phyloP scores from a whole-genome alignment of 2,888 invertebrate species.

The Amiota communis region DNA sequence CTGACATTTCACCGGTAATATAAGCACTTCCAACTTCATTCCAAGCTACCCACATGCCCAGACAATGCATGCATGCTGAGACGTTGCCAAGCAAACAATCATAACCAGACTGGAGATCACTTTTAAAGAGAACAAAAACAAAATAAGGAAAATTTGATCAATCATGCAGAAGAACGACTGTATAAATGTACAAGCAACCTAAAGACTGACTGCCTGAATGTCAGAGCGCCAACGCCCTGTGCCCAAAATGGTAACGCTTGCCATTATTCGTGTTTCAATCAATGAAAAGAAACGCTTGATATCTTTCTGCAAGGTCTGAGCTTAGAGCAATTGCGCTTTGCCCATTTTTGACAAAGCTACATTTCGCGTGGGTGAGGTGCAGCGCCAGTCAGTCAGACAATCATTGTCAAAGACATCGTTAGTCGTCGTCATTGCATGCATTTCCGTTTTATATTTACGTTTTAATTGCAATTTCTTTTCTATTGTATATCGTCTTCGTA shows the following conservation, averaged over 20 bases:
- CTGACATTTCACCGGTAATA: no score
- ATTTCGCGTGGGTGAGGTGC: constrained; percentile 40
- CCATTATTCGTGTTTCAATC: no score
- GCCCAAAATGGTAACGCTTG: background rate
- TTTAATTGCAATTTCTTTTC: constrained; percentile 10
- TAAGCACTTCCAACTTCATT: constrained; percentile 10
- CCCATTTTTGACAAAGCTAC: constrained; percentile 17
- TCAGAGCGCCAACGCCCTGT: constrained; percentile 51
- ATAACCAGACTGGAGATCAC: background rate
- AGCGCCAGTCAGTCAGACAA: constrained; percentile 2
- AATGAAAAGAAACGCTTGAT: no score
- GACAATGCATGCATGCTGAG: constrained; percentile 9
- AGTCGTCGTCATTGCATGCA: constrained; percentile 53
- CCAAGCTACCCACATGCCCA: constrained; percentile 32
- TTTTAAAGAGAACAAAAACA: constrained; percentile 7
- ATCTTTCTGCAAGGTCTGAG: constrained; percentile 22
- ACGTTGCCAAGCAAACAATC: background rate
- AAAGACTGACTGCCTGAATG: no score
- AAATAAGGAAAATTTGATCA: constrained; percentile 35
- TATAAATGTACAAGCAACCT: no score
- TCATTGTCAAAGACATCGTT: constrained; percentile 24
- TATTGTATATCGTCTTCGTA: background rate
- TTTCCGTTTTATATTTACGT: constrained; percentile 47
- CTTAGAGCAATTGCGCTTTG: background rate
- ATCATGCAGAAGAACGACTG: constrained; percentile 34